Conservation (phyloP, 2,888 invertebrate genomes). For the Volucella zonaria region DNA sequence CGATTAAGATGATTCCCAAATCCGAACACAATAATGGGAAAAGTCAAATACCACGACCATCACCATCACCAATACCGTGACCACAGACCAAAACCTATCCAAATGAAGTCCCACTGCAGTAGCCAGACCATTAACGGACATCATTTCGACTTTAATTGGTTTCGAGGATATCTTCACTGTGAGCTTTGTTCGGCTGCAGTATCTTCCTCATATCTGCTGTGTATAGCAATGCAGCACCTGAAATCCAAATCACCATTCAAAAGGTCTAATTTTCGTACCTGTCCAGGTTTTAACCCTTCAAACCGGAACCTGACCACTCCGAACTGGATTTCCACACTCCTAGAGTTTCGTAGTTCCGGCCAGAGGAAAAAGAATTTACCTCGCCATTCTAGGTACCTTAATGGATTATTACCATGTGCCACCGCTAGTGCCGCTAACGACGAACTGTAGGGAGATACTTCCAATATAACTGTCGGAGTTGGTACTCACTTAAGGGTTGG, state of each 20-base stretch:
- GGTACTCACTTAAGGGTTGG: constrained; percentile 39
- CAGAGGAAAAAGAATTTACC: constrained; percentile 20
- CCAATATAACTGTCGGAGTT: not conserved
- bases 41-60: constrained; percentile 39
- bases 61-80: not conserved
- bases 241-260: constrained; percentile 55
- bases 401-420: constrained; percentile 49
- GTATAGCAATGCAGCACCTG: constrained; percentile 31
- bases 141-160: constrained; percentile 63
- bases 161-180: constrained; percentile 58
- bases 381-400: constrained; percentile 24
- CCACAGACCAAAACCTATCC: not conserved
- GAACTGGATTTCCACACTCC: constrained; percentile 43
- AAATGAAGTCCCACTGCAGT: not conserved
- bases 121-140: constrained; percentile 28
- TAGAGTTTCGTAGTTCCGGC: constrained; percentile 12
- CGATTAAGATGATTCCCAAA: constrained; percentile 58
- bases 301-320: constrained; percentile 28
- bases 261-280: constrained; percentile 52
- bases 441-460: not conserved
- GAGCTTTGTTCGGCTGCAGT: constrained; percentile 18
- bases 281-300: constrained; percentile 5
- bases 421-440: not conserved
- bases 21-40: constrained; percentile 36
- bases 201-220: not conserved